Evolutionary conservation across 2,888 invertebrate species (phyloP).

Genomic region (Tetrapedia diversipes): DNA sequence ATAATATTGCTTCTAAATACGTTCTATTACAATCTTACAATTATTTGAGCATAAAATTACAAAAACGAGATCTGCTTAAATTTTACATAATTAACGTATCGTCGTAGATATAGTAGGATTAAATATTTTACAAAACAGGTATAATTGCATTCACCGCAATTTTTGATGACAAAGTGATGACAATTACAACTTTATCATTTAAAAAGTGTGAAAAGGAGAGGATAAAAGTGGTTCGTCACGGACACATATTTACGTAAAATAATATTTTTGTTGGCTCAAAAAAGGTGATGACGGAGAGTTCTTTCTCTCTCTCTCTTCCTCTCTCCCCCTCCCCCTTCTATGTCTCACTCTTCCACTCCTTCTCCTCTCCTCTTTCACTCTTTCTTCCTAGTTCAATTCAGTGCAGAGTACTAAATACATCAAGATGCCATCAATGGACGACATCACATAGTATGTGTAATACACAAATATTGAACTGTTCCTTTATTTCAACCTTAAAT

Average conservation of each 20-base stretch:
- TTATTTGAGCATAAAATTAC: no score
- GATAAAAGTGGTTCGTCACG: slow-evolving; percentile 63
- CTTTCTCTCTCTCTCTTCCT: slow-evolving; percentile 58
- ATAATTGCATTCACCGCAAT: neutral
- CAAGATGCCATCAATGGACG: slow-evolving; percentile 73
- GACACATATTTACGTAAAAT: slow-evolving; percentile 73
- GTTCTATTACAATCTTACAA: no score
- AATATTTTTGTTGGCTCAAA: slow-evolving; percentile 77
- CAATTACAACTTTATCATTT: slow-evolving; percentile 22
- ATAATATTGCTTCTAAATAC: no score
- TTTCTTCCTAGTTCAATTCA: slow-evolving; percentile 57
- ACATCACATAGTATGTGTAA: slow-evolving; percentile 27
- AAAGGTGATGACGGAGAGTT: slow-evolving; percentile 65
- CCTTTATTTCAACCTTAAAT: no score
- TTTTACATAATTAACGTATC: no score
- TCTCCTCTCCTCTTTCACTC: slow-evolving; percentile 52
- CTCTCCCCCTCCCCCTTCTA: no score
- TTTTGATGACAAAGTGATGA: slow-evolving; percentile 26
- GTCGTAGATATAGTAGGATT: no score
- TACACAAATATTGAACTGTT: slow-evolving; percentile 29
- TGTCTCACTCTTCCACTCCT: slow-evolving; percentile 58
- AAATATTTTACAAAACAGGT: neutral
- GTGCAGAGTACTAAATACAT: slow-evolving; percentile 49
- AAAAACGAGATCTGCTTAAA: no score
- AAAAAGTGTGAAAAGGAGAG: slow-evolving; percentile 49